Percentiles rank a stretch among this genome's conserved stretches.
Evolutionary conservation across 1,140 invertebrate species (phyloP).

Genomic region (Wiebesia pumilae): DNA sequence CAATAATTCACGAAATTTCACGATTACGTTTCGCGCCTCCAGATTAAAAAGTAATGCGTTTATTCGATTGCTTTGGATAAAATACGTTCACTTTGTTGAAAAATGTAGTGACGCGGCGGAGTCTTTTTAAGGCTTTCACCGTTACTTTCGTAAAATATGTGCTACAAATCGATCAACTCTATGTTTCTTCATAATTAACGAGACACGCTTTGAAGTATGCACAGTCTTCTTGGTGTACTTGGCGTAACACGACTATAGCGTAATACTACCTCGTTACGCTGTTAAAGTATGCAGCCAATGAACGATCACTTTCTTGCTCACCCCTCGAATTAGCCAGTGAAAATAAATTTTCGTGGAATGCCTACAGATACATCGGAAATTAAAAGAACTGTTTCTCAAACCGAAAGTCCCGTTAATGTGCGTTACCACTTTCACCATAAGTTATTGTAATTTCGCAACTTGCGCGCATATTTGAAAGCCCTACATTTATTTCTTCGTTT

Average conservation of each 20-base stretch:
- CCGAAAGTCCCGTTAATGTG: not conserved
- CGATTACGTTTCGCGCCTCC: no score
- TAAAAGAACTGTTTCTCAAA: not conserved
- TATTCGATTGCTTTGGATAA: not conserved
- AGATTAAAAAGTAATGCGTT: no score
- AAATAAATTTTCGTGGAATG: not conserved
- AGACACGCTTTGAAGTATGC: not conserved
- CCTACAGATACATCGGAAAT: not conserved
- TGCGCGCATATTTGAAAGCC: not conserved
- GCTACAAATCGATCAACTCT: not conserved
- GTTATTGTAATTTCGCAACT: slow-evolving; percentile 29
- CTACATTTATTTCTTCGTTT: slow-evolving; percentile 39
- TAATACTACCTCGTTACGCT: not conserved
- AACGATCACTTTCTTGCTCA: not conserved
- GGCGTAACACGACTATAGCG: not conserved
- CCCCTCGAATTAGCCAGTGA: not conserved
- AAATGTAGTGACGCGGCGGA: not conserved
- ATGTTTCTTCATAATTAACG: not conserved
- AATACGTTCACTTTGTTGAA: not conserved
- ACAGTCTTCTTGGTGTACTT: not conserved
- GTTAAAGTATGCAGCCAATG: not conserved
- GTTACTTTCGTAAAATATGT: not conserved
- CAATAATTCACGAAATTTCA: no score
- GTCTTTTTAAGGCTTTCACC: not conserved
- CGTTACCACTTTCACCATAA: not conserved